These are phyloP conservation scores for Mionectes olivaceus DNA, from an alignment of 2,797 vertebrate genomes.

Conservation along the genomic window DNA sequence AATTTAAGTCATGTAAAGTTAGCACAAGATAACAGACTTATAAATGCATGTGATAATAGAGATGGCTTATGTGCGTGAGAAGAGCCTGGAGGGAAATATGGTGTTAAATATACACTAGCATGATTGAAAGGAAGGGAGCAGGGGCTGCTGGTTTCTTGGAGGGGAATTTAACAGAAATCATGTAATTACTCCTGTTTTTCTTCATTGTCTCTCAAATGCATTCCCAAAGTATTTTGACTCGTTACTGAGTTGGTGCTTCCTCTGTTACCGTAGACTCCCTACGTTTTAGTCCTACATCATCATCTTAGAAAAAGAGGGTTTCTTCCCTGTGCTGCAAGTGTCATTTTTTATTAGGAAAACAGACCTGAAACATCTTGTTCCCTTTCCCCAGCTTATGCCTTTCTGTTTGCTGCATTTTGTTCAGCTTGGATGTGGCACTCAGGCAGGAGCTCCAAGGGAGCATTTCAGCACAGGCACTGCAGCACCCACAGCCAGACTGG, in stretches of 20 bases:
- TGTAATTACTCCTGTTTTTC: slow-evolving; percentile 19
- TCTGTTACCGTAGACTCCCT: not conserved
- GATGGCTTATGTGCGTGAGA: not conserved
- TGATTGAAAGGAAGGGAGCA: not conserved
- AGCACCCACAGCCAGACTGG: not conserved
- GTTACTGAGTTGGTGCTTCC: not conserved
- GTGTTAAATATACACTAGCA: slow-evolving; percentile 20
- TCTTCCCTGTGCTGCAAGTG: not conserved
- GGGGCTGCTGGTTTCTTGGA: not conserved
- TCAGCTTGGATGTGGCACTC: not conserved
- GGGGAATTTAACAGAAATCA: slow-evolving; percentile 4
- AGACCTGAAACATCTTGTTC: not conserved
- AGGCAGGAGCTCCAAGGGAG: not conserved
- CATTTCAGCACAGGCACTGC: not conserved
- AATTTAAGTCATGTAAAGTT: slow-evolving; percentile 48
- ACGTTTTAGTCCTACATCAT: slow-evolving; percentile 2
- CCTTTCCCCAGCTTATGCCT: not conserved
- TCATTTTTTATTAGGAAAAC: slow-evolving; percentile 16
- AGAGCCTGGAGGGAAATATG: not conserved
- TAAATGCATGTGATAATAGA: slow-evolving; percentile 28
- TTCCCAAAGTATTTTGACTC: not conserved
- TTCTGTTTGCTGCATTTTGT: not conserved
- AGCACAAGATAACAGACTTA: slow-evolving; percentile 1
- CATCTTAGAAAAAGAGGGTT: not conserved
- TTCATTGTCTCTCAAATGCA: not conserved